Evolutionary conservation across 2,797 vertebrate species (phyloP).

Genomic region (Phyllotis vaccarum): DNA sequence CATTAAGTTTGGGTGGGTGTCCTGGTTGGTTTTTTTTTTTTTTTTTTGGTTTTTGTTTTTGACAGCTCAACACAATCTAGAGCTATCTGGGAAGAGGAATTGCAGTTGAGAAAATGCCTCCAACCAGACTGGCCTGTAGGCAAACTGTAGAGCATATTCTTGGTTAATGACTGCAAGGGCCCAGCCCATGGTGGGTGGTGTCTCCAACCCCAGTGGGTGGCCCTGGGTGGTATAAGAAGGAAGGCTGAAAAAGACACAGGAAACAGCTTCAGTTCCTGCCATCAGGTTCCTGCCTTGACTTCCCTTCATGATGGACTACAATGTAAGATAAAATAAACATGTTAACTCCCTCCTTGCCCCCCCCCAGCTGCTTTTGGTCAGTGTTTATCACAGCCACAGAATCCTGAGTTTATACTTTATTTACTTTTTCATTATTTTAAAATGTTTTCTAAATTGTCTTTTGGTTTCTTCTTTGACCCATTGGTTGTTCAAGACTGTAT

Average conservation of each 20-base stretch:
- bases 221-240: neutral
- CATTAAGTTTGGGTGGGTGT: neutral
- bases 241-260: neutral
- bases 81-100: neutral
- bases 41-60: neutral
- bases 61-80: neutral
- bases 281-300: neutral
- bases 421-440: neutral
- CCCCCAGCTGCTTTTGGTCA: neutral
- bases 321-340: neutral
- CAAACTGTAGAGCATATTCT: neutral
- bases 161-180: neutral
- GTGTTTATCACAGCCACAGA: neutral
- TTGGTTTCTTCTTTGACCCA: neutral
- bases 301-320: neutral
- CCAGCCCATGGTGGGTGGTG: neutral
- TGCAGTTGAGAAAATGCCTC: neutral
- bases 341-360: fast-evolving
- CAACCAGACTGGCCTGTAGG: too few relatives aligned
- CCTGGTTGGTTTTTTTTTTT: too few relatives aligned
- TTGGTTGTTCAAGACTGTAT: neutral
- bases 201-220: too few relatives aligned
- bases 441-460: neutral
- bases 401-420: too few relatives aligned
- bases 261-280: neutral